Evolutionary conservation across 2,797 vertebrate species (phyloP), one percentile per base, ranked within the genome.

Genomic region (Hybognathus amarus): DNA sequence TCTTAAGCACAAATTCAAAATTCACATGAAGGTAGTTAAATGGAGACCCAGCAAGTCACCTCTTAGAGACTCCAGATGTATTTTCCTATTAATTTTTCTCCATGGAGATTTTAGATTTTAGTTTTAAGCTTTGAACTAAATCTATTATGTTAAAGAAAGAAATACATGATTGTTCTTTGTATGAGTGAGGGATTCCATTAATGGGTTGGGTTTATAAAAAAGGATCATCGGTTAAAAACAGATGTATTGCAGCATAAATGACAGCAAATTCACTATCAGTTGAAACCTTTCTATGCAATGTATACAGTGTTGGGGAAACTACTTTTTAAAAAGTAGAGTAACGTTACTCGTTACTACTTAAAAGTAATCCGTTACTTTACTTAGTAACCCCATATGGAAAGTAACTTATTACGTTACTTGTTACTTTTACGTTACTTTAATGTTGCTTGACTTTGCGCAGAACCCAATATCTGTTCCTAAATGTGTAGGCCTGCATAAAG

Each of bases 11-110:
- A 77, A 22, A 20, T 77, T 27, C 40, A 45, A 33, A 64, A 22
- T 64, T 77, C 38, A 64, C 40, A 42, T 22, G 47, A 22, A 27
- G 33, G n/a, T 30, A 45, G 24, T 64, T 64, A 7, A 13, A 77
- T 64, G 38, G 24, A 64, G 40, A 22, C 40, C 40, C 59, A 78
- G 61, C 76, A 50, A 30, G 76, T 30, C 59, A 64, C 59, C 11
- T 6, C 76, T 45, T 61, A 77, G 52, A 59, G 30, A 22, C 12
- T 27, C 54, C 20, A 76, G 56, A 77, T 59, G 9, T 30, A 42
- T 63, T 77, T 45, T 56, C 30, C n/a, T 24, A 45, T 63, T 45
- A 18, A 77, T 77, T 42, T 45, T 77, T 63, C 24, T 77, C 56
- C 24, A 77, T 63, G 15, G 54, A 77, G n/a, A 17, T 45, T 64